Evolutionary conservation across 2,888 invertebrate species (phyloP).

Genomic region (Teleiodes luculella): DNA sequence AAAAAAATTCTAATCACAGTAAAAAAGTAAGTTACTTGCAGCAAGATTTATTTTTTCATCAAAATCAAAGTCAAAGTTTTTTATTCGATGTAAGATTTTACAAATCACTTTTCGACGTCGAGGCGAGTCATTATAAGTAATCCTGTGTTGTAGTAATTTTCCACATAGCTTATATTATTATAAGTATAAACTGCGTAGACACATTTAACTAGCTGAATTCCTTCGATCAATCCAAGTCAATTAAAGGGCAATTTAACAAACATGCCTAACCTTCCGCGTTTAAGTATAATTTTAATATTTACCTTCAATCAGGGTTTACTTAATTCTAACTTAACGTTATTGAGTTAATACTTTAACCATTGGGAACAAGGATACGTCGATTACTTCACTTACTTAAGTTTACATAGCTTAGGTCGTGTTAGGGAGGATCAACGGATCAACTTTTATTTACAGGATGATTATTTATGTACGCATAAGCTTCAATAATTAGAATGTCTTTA

Average conservation of each 20-base stretch:
- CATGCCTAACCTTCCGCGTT: background rate
- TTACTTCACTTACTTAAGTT: background rate
- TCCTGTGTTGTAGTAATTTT: too few relatives aligned
- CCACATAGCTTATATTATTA: too few relatives aligned
- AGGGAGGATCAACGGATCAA: background rate
- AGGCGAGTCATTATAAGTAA: too few relatives aligned
- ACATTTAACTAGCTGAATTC: too few relatives aligned
- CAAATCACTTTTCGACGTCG: too few relatives aligned
- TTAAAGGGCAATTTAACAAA: background rate
- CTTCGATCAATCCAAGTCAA: background rate
- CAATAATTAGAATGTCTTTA: too few relatives aligned
- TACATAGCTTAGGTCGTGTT: background rate
- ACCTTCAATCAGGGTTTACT: background rate
- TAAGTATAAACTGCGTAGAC: too few relatives aligned
- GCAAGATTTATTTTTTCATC: too few relatives aligned
- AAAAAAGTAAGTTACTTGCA: background rate
- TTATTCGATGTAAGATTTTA: too few relatives aligned
- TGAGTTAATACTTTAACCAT: constrained; percentile 5
- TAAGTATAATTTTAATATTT: background rate
- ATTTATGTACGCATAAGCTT: too few relatives aligned
- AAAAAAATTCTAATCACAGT: too few relatives aligned
- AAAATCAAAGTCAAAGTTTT: too few relatives aligned
- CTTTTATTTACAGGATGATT: background rate
- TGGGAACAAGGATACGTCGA: background rate
- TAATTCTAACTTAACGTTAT: constrained; percentile 1